Evolutionary conservation across 1,140 invertebrate species (phyloP).

Genomic region (Drosophila nikananu): DNA sequence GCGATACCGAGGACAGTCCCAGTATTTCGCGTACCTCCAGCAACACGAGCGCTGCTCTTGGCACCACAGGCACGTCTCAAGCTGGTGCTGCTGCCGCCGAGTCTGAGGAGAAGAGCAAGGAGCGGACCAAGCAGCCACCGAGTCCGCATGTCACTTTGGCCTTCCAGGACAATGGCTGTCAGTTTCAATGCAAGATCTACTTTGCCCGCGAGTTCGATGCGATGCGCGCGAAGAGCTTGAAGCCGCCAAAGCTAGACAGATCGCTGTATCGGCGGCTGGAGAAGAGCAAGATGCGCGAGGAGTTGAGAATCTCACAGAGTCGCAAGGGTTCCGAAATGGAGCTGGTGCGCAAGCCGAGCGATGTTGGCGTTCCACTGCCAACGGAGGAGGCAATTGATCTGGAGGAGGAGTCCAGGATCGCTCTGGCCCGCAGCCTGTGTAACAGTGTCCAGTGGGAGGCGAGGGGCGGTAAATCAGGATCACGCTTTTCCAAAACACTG

Average conservation of each 20-base stretch:
- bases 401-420: constrained; percentile 74
- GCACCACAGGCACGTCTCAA: neutral
- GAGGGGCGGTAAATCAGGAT: constrained; percentile 98
- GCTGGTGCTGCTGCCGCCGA: neutral
- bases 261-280: constrained; percentile 73
- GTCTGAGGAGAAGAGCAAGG: constrained; percentile 58
- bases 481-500: constrained; percentile 97
- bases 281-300: constrained; percentile 79
- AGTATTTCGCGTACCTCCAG: constrained; percentile 39
- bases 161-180: constrained; percentile 88
- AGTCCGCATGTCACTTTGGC: constrained; percentile 89
- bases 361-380: constrained; percentile 24
- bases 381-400: constrained; percentile 39
- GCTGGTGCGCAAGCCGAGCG: constrained; percentile 74
- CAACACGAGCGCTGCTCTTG: constrained; percentile 28
- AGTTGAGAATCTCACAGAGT: constrained; percentile 81
- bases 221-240: constrained; percentile 87
- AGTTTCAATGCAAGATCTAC: constrained; percentile 94
- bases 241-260: constrained; percentile 69
- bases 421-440: constrained; percentile 93
- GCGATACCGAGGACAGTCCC: constrained; percentile 57
- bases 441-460: constrained; percentile 97
- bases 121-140: constrained; percentile 72
- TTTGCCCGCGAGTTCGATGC: constrained; percentile 94
- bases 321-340: constrained; percentile 76